Conservation (phyloP, 2,113 vertebrate genomes). For the Nannospalax galili region DNA sequence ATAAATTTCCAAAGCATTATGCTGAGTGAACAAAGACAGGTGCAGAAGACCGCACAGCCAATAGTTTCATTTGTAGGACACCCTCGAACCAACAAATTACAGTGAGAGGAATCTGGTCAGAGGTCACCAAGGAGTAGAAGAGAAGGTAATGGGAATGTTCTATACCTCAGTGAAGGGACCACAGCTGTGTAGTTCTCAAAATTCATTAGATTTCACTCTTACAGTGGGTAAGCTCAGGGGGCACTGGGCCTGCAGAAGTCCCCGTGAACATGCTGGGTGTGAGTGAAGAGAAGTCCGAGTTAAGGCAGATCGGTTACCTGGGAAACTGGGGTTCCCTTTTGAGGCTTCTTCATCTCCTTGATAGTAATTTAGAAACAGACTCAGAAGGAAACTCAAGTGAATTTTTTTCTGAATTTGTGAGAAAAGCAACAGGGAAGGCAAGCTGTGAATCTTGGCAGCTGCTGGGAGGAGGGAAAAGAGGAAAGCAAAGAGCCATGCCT, state of each 20-base stretch:
- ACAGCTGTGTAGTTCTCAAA: background rate
- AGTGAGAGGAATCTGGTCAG: background rate
- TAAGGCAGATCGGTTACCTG: background rate
- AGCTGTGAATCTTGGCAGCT: background rate
- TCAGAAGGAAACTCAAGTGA: background rate
- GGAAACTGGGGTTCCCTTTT: background rate
- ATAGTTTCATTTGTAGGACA: background rate
- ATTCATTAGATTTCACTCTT: background rate
- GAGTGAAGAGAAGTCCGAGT: background rate
- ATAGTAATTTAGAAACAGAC: background rate
- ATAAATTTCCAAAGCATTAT: background rate
- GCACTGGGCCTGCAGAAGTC: background rate
- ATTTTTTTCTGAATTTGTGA: background rate
- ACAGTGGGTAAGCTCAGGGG: background rate
- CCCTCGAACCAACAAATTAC: background rate
- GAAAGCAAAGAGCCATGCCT: background rate
- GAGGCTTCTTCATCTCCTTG: background rate
- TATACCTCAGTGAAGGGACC: background rate
- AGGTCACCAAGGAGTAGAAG: fast-evolving
- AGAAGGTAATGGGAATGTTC: background rate
- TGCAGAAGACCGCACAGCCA: background rate
- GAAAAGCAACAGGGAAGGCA: background rate
- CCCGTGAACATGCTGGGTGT: background rate
- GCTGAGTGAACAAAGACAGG: background rate
- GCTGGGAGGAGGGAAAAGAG: background rate